These are phyloP conservation scores for Sula dactylatra DNA, from an alignment of 2,113 vertebrate genomes.

Conservation along the genomic window DNA sequence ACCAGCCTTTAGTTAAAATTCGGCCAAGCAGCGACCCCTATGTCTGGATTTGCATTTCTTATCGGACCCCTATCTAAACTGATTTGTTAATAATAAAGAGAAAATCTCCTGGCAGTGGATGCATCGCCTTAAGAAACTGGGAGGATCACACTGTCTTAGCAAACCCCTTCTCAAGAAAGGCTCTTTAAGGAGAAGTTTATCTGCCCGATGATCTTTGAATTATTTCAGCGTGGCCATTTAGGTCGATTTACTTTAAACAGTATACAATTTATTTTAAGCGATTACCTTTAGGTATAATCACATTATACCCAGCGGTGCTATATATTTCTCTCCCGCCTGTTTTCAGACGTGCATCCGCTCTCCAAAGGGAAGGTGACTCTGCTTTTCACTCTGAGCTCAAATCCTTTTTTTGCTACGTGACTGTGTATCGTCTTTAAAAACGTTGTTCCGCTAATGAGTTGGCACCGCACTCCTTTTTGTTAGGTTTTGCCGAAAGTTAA, in stretches of 20 bases:
- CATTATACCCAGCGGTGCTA: not conserved
- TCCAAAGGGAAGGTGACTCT: conserved; percentile 7
- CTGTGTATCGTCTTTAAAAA: not conserved
- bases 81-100: conserved; percentile 64
- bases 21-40: conserved; percentile 73
- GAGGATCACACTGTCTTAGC: conserved; percentile 41
- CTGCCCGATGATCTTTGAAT: conserved; percentile 52
- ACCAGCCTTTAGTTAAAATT: conserved; percentile 31
- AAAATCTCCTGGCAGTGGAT: conserved; percentile 59
- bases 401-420: not conserved
- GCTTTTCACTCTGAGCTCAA: not conserved
- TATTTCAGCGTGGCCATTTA: conserved; percentile 53
- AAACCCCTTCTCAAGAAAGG: conserved; percentile 34
- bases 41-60: conserved; percentile 61
- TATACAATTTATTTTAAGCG: conserved; percentile 54
- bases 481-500: conserved; percentile 24
- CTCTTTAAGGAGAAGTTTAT: conserved; percentile 57
- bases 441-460: not conserved
- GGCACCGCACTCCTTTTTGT: not conserved
- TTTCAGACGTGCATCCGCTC: not conserved
- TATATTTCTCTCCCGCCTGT: not conserved
- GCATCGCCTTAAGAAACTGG: conserved; percentile 43
- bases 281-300: conserved; percentile 48
- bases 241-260: conserved; percentile 61
- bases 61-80: conserved; percentile 49